Evolutionary conservation across 2,113 vertebrate species (phyloP), one percentile per base, ranked within the genome.

Genomic region (Balaenoptera acutorostrata): DNA sequence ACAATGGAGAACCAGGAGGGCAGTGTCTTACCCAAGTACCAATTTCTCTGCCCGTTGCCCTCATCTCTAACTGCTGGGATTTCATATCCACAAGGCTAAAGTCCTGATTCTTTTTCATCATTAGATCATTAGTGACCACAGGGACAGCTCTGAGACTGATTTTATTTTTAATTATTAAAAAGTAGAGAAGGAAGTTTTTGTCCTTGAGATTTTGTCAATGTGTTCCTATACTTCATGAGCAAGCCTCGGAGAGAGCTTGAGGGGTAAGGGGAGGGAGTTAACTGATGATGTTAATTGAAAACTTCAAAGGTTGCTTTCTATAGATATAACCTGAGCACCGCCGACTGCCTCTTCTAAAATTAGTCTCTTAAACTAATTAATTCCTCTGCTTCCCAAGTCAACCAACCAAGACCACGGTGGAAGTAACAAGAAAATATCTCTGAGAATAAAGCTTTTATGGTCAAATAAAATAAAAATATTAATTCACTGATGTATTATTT

Each of bases 401-500:
- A 41, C 72, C 80, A 82, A 93, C 9, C 12, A 91, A 95, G n/a
- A 36, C 57, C 57, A 15, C 81, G 44, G n/a, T n/a, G 69, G 23
- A 90, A 84, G 75, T 90, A 66, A 64, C 64, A 74, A 41, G 52
- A 89, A 93, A 81, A 63, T 12, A 21, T 41, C 41, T 36, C 49
- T 17, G 33, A 95, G 39, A 91, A 66, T 68, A 92, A 86, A 93
- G 49, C 29, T 77, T 68, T 74, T 57, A 36, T 66, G 36, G 66
- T 84, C 69, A 93, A 92, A 88, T 94, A 88, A 55, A 75, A 84
- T 75, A 69, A 92, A 95, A 88, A 59, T 64, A 91, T 33, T 63
- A 39, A 21, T 90, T 87, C 9, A 39, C 8, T 27, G 13, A 13
- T 27, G 21, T 39, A 80, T 78, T 94, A 52, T 71, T 74, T 57